phyloP scores from a whole-genome alignment of 2,888 invertebrate genomes.

The Asteroscopus sphinx region DNA sequence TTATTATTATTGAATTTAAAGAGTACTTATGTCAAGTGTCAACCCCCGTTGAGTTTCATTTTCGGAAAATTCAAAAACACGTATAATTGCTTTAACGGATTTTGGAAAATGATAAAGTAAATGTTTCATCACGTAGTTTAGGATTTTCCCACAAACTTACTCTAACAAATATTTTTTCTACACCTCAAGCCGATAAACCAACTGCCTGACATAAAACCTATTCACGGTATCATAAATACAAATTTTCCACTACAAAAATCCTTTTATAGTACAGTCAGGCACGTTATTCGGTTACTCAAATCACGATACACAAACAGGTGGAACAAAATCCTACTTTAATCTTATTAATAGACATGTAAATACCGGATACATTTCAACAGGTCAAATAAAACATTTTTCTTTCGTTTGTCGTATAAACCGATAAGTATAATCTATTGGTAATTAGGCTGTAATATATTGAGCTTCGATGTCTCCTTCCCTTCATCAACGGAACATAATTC shows the following conservation, averaged over 20 bases:
- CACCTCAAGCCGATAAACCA: conserved; percentile 11
- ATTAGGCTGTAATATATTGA: conserved; percentile 86
- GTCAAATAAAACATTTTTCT: conserved; percentile 81
- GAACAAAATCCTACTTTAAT: conserved; percentile 71
- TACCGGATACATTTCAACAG: conserved; percentile 77
- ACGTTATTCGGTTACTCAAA: conserved; percentile 37
- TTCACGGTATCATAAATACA: conserved; percentile 53
- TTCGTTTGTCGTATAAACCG: conserved; percentile 64
- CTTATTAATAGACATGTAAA: conserved; percentile 84
- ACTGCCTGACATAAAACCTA: conserved; percentile 15
- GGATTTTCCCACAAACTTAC: not conserved
- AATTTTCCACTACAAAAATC: conserved; percentile 48
- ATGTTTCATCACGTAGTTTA: no score
- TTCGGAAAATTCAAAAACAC: no score
- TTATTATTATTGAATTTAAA: no score
- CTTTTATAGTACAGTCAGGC: conserved; percentile 31
- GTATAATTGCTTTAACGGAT: no score
- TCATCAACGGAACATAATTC: conserved; percentile 84
- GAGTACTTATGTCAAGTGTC: no score
- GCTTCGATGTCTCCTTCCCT: conserved; percentile 78
- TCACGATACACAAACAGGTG: conserved; percentile 53
- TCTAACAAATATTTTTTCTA: conserved; percentile 2
- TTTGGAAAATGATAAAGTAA: no score
- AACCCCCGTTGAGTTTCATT: no score
- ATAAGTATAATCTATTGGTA: conserved; percentile 88